Evolutionary conservation across 2,113 vertebrate species (phyloP), one percentile per base, ranked within the genome.

Genomic region (Beaufortia kweichowensis): DNA sequence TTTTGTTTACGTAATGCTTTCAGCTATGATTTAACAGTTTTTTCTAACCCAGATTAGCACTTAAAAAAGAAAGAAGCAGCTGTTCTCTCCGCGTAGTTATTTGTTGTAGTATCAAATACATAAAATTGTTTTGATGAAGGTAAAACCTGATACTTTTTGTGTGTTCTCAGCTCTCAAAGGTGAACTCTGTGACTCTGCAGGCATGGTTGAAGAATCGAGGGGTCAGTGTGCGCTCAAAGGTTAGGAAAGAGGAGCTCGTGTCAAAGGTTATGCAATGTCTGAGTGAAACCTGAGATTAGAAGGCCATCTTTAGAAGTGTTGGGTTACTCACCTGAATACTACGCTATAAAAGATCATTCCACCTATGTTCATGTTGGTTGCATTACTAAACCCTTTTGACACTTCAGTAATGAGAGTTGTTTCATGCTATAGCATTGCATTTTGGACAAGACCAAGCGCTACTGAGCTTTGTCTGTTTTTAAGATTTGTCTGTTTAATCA

Each of bases 201-300:
- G 24, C 79, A 26, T 92, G 90, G 90, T 76, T 92, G 75, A 89
- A 66, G 76, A 76, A 66, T 75, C 81, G 81, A 82, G 89, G 90
- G 12, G 70, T 88, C 8, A 19, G 24, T 1, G 80, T 91, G 29
- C 26, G 69, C 4, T 55, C 86, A 76, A 89, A 78, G 80, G 86
- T 82, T 65, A 89, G 66, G 85, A 93, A 93, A 84, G 88, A 88
- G 70, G 84, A 90, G 67, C 86, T 92, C 55, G 86, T 92, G 74
- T 74, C 87, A 76, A 92, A 89, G 86, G 90, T 93, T 39, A 87
- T 89, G 87, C 29, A 80, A 73, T 86, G 85, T 41, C 75, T 93
- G 75, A 84, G 71, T 7, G 86, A 93, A 76, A 71, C 75, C 15
- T 90, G n/a, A n/a, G n/a, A n/a, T n/a, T n/a, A n/a, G n/a, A 71